Percentiles rank a stretch among this genome's conserved stretches.
These are phyloP conservation scores for Struthidea cinerea DNA, from an alignment of 2,113 vertebrate genomes.

Conservation along the genomic window DNA sequence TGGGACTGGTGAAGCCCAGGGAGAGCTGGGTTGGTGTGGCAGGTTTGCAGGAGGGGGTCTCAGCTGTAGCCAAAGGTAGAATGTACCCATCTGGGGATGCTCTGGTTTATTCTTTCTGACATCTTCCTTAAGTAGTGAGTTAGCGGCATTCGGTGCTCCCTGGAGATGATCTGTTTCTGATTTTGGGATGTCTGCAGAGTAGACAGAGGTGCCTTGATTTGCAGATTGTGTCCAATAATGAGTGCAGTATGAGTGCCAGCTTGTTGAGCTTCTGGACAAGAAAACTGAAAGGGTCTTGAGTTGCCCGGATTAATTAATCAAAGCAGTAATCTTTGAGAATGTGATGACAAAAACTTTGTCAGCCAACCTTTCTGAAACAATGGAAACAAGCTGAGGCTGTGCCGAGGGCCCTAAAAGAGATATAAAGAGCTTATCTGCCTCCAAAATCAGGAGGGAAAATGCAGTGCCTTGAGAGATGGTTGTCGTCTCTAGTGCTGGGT, in stretches of 20 bases:
- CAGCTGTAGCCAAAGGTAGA: background rate
- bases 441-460: background rate
- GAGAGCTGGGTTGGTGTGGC: background rate
- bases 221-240: background rate
- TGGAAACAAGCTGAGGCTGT: background rate
- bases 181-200: background rate
- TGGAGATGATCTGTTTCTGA: background rate
- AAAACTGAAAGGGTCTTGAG: background rate
- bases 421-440: background rate
- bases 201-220: background rate
- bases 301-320: background rate
- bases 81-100: background rate
- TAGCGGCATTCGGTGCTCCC: background rate
- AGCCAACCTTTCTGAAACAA: background rate
- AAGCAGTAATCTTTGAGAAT: background rate
- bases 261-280: background rate
- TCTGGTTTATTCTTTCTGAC: background rate
- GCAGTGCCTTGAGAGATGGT: background rate
- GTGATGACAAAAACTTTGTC: background rate
- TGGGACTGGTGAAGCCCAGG: background rate
- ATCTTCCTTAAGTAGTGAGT: background rate
- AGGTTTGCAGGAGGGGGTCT: background rate
- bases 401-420: background rate
- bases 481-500: background rate
- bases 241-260: background rate